Base-by-base conservation (phyloP, 2,797 vertebrate genomes). In the Danio tinwini region DNA sequence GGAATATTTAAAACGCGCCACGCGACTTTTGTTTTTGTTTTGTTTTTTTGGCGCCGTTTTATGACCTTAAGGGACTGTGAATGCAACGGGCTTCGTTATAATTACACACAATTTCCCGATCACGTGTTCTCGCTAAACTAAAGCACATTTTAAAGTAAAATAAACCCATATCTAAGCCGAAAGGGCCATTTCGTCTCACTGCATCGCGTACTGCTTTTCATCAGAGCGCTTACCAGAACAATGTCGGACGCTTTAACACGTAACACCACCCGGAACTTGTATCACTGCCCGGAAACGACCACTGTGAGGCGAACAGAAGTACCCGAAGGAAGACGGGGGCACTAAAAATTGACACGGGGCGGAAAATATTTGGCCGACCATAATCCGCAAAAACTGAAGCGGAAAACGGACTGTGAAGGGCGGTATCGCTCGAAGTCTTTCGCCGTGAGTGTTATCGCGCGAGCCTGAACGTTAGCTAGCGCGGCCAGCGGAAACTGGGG, bases 211-310 rank as follows among this genome's bases (percentile, higher is more conserved):
- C 44, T 68, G 14, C 2, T 56, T 37, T 29, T 29, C 3, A 3
- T 39, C 21, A 13, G 14, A 49, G 12, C 1, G 8, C 16, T 13
- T 14, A 71, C 4, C 44, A 40, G 17, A 21, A 45, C 11, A 29
- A 21, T 64, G 39, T 45, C 85, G 85, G 81, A 84, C 67, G 45
- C 1, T 65, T 86, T 79, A 73, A 50, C 21, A 71, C 74, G 90
- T 81, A 82, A 89, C 90, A 88, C 86, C 77, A 92, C 87, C 92
- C 93, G 94, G 94, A 94, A 94, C 86, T 80, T 90, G 90, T 88
- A 90, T 86, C 85, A 86, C 90, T 88, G 87, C 88, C 92, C 91
- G 94, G 94, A 94, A 94, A 90, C 92, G 84, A 92, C 92, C 91
- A 92, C 91, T 92, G 91, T 88, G 88, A 89, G 84, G 88, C 90